Base-by-base conservation (phyloP, 2,113 vertebrate genomes). In the Megaptera novaeangliae region DNA sequence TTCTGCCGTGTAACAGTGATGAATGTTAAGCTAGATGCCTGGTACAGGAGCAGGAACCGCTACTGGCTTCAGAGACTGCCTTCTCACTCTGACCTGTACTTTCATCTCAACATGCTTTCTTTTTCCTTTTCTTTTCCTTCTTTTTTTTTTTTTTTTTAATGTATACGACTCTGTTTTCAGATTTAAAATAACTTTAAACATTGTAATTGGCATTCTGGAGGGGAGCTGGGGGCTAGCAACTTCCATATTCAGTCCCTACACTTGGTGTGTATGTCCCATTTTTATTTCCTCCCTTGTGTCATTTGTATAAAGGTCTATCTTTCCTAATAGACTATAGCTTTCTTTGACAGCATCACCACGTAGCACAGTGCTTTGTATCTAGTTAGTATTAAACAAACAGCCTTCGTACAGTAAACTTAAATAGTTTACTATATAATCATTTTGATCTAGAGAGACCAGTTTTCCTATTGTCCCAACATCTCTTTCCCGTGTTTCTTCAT, bases 1-100 rank as follows among this genome's bases (percentile, higher is more conserved):
- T 88, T 71, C 36, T 6, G 8, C 12, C 41, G 13, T 0, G 0
- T 17, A 21, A n/a, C n/a, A 69, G 14, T 0, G 52, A 66, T 63
- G 12, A 11, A 1, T 15, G 15, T 10, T 15, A 39, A 72, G 75
- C 23, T 25, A 5, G 68, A 63, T 10, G 59, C 57, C 36, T 34
- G 49, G 8, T 2, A 23, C 3, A 1, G 0, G 21, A 36, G 20
- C 5, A 13, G 49, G 41, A 74, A 15, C 5, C 14, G n/a, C 23
- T 21, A 0, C 10, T 41, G 39, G 18, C 27, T 52, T 34, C 84
- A 34, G 6, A 39, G 49, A 34, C 21, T 13, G 23, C 36, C 69
- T 85, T 59, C 55, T 80, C 44, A 46, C 1, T 11, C 57, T 25
- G 20, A 34, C n/a, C 57, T 75, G n/a, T 55, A 12, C 31, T 55